Conservation (phyloP, 2,888 invertebrate species). For the Argyresthia goedartella region DNA sequence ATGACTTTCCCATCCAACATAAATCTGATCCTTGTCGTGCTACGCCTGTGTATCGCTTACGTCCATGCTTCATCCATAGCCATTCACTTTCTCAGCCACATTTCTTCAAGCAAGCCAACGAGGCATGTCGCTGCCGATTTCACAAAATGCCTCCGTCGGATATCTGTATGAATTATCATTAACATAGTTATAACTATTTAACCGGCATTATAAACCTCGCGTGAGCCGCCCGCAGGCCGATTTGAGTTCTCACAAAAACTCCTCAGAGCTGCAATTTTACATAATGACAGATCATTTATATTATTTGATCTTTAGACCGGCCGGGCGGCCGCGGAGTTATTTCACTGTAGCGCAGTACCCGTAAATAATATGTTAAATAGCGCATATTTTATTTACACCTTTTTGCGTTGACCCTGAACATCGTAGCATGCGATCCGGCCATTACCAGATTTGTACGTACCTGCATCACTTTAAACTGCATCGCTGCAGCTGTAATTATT, state of each 20-base stretch:
- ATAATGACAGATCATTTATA: slow-evolving; percentile 42
- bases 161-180: background rate
- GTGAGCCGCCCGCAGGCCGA: slow-evolving; percentile 14
- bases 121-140: background rate
- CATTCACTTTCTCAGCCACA: background rate
- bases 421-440: slow-evolving; percentile 28
- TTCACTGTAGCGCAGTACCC: slow-evolving; percentile 13
- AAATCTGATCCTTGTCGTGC: too few relatives aligned
- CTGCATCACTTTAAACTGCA: slow-evolving; percentile 18
- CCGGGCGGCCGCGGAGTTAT: slow-evolving; percentile 22
- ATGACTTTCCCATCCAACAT: too few relatives aligned
- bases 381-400: slow-evolving; percentile 14
- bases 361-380: slow-evolving; percentile 31
- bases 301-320: slow-evolving; percentile 29
- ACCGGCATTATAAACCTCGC: slow-evolving; percentile 12
- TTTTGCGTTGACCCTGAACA: slow-evolving; percentile 28
- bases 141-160: background rate
- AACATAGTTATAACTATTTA: background rate
- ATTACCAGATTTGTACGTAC: slow-evolving; percentile 13
- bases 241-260: slow-evolving; percentile 3
- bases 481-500: background rate
- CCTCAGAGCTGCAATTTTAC: slow-evolving; percentile 23
- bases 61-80: too few relatives aligned
- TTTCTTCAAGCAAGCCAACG: background rate
- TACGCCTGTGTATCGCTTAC: too few relatives aligned